These are phyloP conservation scores for Lasioglossum lativentre DNA, from an alignment of 2,888 invertebrate species.

Conservation along the genomic window DNA sequence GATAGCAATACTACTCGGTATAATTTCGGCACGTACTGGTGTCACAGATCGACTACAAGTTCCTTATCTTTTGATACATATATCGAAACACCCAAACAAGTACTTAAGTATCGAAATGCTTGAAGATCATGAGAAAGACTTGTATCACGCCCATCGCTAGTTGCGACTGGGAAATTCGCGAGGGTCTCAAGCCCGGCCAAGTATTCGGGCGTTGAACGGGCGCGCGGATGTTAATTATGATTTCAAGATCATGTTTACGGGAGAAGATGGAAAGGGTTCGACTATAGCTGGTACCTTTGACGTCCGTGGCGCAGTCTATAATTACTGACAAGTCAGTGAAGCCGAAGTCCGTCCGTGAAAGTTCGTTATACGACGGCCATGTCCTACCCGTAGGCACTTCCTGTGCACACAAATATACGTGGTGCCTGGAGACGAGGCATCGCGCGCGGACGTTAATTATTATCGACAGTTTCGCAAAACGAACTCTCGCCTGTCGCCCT, in stretches of 20 bases:
- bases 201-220: not conserved
- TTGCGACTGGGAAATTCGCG: not conserved
- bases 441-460: conserved; percentile 70
- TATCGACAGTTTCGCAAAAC: conserved; percentile 73
- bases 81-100: no score
- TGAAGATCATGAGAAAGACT: no score
- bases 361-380: conserved; percentile 69
- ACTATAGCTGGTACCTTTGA: conserved; percentile 34
- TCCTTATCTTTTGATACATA: no score
- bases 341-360: conserved; percentile 73
- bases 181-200: not conserved
- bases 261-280: conserved; percentile 28
- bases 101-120: no score
- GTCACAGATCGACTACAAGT: no score
- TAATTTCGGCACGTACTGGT: no score
- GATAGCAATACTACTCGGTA: no score
- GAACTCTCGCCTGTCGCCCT: conserved; percentile 63
- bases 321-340: conserved; percentile 73
- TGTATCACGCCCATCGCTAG: no score
- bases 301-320: conserved; percentile 62
- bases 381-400: conserved; percentile 70
- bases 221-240: conserved; percentile 5
- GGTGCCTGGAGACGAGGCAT: conserved; percentile 48
- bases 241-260: conserved; percentile 4
- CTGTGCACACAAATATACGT: conserved; percentile 54